phyloP scores from a whole-genome alignment of 2,888 invertebrate genomes.

The Pristionchus entomophagus region DNA sequence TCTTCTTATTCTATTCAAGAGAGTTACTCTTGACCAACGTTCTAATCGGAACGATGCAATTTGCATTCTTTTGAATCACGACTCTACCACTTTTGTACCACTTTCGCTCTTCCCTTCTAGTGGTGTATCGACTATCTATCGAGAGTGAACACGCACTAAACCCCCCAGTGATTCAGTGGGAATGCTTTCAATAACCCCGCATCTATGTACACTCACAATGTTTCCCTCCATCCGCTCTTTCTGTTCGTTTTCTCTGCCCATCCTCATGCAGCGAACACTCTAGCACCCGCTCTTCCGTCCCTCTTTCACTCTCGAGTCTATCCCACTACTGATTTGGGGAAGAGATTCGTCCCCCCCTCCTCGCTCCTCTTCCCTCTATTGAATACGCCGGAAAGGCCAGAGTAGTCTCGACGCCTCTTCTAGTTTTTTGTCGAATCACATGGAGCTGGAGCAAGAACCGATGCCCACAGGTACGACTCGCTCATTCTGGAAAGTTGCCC shows the following conservation, averaged over 20 bases:
- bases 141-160: background rate
- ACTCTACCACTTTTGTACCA: slow-evolving; percentile 7
- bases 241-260: slow-evolving; percentile 25
- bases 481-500: no score
- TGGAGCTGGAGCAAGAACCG: background rate
- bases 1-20: background rate
- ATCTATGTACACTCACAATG: background rate
- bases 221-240: background rate
- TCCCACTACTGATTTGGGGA: slow-evolving; percentile 34
- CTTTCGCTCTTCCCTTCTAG: background rate
- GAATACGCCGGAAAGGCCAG: slow-evolving; percentile 29
- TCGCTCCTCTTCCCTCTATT: slow-evolving; percentile 9
- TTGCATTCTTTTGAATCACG: no score
- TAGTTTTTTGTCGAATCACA: background rate
- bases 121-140: background rate
- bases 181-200: slow-evolving; percentile 23
- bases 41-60: slow-evolving; percentile 27
- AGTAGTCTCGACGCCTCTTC: background rate
- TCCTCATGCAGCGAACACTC: slow-evolving; percentile 22
- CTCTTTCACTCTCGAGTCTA: slow-evolving; percentile 14
- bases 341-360: background rate
- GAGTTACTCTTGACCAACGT: slow-evolving; percentile 32
- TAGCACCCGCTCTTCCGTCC: background rate
- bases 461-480: background rate
- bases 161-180: slow-evolving; percentile 4